These are phyloP conservation scores for Aethes cnicana DNA, from an alignment of 2,888 invertebrate genomes.

Conservation along the genomic window DNA sequence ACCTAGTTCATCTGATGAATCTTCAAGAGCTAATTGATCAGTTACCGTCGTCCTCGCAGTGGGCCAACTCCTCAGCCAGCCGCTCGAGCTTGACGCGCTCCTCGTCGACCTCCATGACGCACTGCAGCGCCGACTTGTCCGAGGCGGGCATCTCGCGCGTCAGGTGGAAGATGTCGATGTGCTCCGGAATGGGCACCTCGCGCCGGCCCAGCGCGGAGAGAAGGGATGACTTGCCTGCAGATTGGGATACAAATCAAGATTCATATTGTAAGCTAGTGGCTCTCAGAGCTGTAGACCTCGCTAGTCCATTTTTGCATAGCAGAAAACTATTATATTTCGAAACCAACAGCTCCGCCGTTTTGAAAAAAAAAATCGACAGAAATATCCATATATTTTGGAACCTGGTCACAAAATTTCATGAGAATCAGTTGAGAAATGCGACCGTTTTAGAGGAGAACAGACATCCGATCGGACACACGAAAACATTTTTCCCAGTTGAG, in stretches of 20 bases:
- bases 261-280: not conserved
- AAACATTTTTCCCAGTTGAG: too few relatives aligned
- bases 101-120: slow-evolving; percentile 99
- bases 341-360: too few relatives aligned
- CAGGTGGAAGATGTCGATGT: slow-evolving; percentile 98
- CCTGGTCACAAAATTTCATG: too few relatives aligned
- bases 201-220: slow-evolving; percentile 95
- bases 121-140: slow-evolving; percentile 96
- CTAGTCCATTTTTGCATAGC: too few relatives aligned
- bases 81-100: slow-evolving; percentile 95
- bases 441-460: too few relatives aligned
- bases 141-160: slow-evolving; percentile 99
- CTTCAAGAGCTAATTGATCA: not conserved
- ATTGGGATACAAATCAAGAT: not conserved
- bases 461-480: too few relatives aligned
- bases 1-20: too few relatives aligned
- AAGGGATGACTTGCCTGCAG: slow-evolving; percentile 94
- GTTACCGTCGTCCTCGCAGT: slow-evolving; percentile 92
- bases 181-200: slow-evolving; percentile 97
- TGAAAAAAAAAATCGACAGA: too few relatives aligned
- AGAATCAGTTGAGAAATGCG: too few relatives aligned
- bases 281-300: too few relatives aligned
- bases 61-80: slow-evolving; percentile 93
- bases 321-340: too few relatives aligned
- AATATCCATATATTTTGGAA: too few relatives aligned